These are phyloP conservation scores for Himalopsyche tibetana DNA, from an alignment of 2,888 invertebrate genomes.

Conservation along the genomic window DNA sequence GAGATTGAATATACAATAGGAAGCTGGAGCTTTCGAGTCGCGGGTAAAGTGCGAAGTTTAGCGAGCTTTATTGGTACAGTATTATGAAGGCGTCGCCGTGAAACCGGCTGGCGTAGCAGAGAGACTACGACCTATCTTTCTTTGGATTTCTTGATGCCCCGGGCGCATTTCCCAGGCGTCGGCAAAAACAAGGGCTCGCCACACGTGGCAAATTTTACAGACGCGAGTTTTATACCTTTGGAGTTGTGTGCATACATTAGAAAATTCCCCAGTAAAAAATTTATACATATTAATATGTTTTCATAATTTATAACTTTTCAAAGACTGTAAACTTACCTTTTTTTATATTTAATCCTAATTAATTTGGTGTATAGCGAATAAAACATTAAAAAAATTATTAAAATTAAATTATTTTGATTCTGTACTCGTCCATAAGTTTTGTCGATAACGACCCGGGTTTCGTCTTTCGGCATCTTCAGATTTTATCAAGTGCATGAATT, in stretches of 20 bases:
- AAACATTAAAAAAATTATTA: too few relatives aligned
- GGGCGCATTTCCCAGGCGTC: neutral
- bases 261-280: neutral
- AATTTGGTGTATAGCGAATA: too few relatives aligned
- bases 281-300: neutral
- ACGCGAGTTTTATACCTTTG: neutral
- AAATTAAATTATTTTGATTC: too few relatives aligned
- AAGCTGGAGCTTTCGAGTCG: constrained; percentile 23
- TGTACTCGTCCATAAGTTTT: too few relatives aligned
- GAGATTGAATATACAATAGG: constrained; percentile 62
- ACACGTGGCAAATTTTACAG: constrained; percentile 24
- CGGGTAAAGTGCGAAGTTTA: constrained; percentile 41
- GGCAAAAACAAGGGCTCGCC: constrained; percentile 15
- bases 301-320: neutral
- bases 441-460: neutral
- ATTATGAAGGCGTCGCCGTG: constrained; percentile 44
- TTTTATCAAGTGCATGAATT: too few relatives aligned
- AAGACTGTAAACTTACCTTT: too few relatives aligned
- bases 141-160: neutral
- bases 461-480: constrained; percentile 1
- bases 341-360: too few relatives aligned
- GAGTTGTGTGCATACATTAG: neutral
- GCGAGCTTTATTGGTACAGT: constrained; percentile 35
- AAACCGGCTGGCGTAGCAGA: constrained; percentile 26
- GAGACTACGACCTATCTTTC: constrained; percentile 16